Evolutionary conservation across 2,888 invertebrate genomes (phyloP).

Genomic region (Atethmia centrago): DNA sequence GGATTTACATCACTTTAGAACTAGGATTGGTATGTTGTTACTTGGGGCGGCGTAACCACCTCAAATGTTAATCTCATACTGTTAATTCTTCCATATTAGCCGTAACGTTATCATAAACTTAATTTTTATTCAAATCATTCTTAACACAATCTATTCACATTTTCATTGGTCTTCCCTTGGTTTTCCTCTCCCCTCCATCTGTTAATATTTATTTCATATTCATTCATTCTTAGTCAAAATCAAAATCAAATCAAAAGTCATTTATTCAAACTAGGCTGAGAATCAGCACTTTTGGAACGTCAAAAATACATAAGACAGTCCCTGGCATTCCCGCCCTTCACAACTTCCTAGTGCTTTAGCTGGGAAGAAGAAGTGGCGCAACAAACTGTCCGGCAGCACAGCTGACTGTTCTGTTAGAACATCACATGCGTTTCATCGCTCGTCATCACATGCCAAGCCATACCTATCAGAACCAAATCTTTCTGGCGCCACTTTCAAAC

Average conservation of each 20-base stretch:
- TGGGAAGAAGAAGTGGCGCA: not conserved
- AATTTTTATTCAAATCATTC: not conserved
- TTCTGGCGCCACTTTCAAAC: not conserved
- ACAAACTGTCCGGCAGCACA: not conserved
- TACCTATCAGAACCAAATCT: not conserved
- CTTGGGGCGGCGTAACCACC: too few species aligned
- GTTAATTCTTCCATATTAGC: not conserved
- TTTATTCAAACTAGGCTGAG: not conserved
- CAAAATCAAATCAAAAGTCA: not conserved
- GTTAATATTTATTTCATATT: not conserved
- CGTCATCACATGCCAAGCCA: not conserved
- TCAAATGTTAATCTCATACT: not conserved
- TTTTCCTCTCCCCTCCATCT: not conserved
- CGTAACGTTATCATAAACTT: not conserved
- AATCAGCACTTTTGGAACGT: not conserved
- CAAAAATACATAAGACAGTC: not conserved
- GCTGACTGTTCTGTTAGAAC: too few species aligned
- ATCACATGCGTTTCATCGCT: not conserved
- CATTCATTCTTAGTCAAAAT: not conserved
- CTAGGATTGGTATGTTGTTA: constrained; percentile 80
- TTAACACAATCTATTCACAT: not conserved
- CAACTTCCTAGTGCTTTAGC: not conserved
- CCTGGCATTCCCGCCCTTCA: not conserved
- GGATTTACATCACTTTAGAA: constrained; percentile 89
- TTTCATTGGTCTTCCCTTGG: not conserved